Evolutionary conservation across 2,797 vertebrate species (phyloP).

Genomic region (Cynodonichthys magdalenae): DNA sequence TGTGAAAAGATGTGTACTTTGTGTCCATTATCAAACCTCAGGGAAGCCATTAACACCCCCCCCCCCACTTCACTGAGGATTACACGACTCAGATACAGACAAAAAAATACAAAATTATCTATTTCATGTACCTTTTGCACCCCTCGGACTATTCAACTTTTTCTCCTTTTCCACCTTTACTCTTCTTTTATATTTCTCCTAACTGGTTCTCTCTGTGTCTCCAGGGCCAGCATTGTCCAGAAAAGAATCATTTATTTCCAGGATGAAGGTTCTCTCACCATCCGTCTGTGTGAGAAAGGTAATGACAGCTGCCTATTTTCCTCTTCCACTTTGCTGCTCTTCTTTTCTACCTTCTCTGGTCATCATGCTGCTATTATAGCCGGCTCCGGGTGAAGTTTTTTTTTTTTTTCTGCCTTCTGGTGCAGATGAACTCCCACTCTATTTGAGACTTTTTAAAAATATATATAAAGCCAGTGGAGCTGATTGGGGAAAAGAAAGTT

Average conservation of each 20-base stretch:
- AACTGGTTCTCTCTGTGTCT: conserved; percentile 28
- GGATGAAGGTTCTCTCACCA: conserved; percentile 94
- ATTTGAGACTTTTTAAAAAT: conserved; percentile 1
- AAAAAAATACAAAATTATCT: conserved; percentile 22
- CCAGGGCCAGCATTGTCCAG: conserved; percentile 96
- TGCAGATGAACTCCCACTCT: conserved; percentile 9
- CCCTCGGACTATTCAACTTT: conserved; percentile 10
- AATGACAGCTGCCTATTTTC: conserved; percentile 64
- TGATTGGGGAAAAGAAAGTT: not conserved
- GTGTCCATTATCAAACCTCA: conserved; percentile 40
- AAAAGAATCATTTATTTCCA: conserved; percentile 97
- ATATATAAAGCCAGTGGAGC: conserved; percentile 14
- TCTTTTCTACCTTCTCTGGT: conserved; percentile 29
- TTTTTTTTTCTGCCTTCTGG: not conserved
- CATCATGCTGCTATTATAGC: conserved; percentile 32
- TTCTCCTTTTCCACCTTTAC: not conserved
- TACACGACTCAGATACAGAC: conserved; percentile 35
- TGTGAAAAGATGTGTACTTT: conserved; percentile 34
- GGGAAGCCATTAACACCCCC: conserved; percentile 47
- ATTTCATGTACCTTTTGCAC: conserved; percentile 37
- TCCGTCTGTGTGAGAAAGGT: conserved; percentile 96
- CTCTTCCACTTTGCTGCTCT: conserved; percentile 3
- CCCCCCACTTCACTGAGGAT: conserved; percentile 32
- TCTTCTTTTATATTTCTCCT: not conserved
- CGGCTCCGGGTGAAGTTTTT: conserved; percentile 8